A percentile compares a stretch with the other conserved stretches of the same genome.
phyloP scores from a whole-genome alignment of 23 tunicate genomes.

The Corella eumyota region DNA sequence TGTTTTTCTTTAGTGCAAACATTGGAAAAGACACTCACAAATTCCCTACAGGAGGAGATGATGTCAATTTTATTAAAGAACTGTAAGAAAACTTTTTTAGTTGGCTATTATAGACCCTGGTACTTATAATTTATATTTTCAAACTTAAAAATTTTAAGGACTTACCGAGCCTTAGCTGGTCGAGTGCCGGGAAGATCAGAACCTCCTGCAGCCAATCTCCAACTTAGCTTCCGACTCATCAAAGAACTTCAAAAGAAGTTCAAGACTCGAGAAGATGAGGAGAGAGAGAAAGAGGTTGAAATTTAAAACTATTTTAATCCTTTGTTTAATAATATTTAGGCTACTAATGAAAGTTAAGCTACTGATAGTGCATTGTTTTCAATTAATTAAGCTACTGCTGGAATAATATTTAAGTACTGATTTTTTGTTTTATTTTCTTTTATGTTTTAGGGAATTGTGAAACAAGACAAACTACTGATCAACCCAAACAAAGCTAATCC shows the following conservation, averaged over 20 bases:
- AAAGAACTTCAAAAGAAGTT: slow-evolving; percentile 96
- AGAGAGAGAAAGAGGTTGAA: slow-evolving; percentile 72
- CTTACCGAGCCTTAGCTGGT: slow-evolving; percentile 81
- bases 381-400: too few relatives aligned
- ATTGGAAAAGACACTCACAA: slow-evolving; percentile 44
- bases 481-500: slow-evolving; percentile 92
- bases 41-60: slow-evolving; percentile 35
- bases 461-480: slow-evolving; percentile 91
- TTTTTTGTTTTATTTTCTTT: too few relatives aligned
- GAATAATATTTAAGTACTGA: too few relatives aligned
- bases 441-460: slow-evolving; percentile 96
- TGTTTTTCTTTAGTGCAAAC: too few relatives aligned
- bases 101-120: not conserved
- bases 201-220: slow-evolving; percentile 87
- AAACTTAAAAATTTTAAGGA: slow-evolving; percentile 18
- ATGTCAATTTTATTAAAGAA: slow-evolving; percentile 74
- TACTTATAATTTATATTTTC: not conserved
- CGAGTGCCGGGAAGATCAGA: slow-evolving; percentile 65
- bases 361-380: not conserved
- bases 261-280: slow-evolving; percentile 94
- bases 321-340: not conserved
- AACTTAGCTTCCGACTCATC: slow-evolving; percentile 80
- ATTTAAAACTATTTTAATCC: not conserved
- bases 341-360: too few relatives aligned
- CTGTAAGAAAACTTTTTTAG: slow-evolving; percentile 31